These are phyloP conservation scores for Ceuthmochares aereus DNA, from an alignment of 2,113 vertebrate genomes.

Conservation along the genomic window DNA sequence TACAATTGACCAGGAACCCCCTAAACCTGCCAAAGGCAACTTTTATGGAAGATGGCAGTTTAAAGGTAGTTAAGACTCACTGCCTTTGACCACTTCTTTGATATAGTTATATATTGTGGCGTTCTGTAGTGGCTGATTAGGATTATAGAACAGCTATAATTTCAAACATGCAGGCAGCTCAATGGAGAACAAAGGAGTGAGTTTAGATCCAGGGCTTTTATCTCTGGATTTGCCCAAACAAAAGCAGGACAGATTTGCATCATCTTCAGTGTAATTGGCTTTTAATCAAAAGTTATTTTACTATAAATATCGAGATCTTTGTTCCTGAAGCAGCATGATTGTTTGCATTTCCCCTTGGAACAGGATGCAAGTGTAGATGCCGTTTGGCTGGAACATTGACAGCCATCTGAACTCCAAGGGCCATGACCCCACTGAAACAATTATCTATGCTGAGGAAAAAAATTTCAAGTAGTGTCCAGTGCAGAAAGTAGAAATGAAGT, in stretches of 20 bases:
- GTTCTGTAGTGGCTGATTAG: not conserved
- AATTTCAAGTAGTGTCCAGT: constrained; percentile 54
- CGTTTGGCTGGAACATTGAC: constrained; percentile 62
- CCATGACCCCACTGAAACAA: constrained; percentile 55
- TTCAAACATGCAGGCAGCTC: constrained; percentile 6
- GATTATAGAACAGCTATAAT: not conserved
- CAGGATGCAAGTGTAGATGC: constrained; percentile 67
- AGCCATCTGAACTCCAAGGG: constrained; percentile 41
- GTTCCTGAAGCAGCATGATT: constrained; percentile 54
- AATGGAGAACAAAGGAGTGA: not conserved
- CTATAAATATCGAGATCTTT: constrained; percentile 72
- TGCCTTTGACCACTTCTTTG: not conserved
- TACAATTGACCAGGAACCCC: not conserved
- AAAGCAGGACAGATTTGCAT: constrained; percentile 59
- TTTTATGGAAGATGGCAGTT: not conserved
- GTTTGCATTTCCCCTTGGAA: constrained; percentile 62
- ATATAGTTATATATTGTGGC: not conserved
- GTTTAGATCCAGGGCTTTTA: constrained; percentile 21
- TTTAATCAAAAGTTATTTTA: constrained; percentile 69
- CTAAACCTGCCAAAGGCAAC: not conserved
- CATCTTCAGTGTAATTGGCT: constrained; percentile 61
- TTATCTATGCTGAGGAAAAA: constrained; percentile 55
- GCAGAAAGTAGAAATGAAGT: not conserved
- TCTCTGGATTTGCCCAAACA: constrained; percentile 34
- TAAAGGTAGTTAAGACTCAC: not conserved